Conservation (phyloP, 2,113 vertebrate species). For the Pygoscelis antarcticus region DNA sequence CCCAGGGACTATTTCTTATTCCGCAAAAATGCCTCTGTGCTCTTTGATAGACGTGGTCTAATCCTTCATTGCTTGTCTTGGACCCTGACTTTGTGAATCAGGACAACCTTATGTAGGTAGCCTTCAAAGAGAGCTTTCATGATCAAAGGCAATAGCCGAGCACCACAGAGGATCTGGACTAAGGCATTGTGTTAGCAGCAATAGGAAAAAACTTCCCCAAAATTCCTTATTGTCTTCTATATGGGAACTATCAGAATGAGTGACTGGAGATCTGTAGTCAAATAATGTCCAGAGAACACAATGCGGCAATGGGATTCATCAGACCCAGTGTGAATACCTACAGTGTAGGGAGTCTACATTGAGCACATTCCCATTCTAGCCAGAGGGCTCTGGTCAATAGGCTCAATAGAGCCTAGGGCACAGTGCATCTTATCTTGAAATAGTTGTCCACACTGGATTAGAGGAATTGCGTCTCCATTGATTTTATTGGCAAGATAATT, state of each 20-base stretch:
- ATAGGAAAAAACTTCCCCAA: neutral
- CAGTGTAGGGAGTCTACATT: rapidly evolving
- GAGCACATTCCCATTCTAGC: neutral
- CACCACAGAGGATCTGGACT: neutral
- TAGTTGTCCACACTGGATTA: neutral
- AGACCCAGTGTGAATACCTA: neutral
- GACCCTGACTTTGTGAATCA: neutral
- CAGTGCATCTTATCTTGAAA: neutral
- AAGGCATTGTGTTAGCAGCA: neutral
- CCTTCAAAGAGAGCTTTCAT: neutral
- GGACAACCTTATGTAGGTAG: neutral
- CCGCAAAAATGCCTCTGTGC: neutral
- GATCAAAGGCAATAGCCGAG: neutral
- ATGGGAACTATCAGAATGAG: neutral
- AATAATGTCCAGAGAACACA: neutral
- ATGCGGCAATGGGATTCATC: neutral
- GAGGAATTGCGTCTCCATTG: neutral
- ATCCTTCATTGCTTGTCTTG: neutral
- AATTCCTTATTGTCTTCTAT: neutral
- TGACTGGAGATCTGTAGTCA: neutral
- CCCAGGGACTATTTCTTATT: neutral
- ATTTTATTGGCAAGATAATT: neutral
- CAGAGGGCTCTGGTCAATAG: neutral
- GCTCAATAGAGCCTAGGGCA: neutral
- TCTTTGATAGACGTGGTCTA: neutral